Conservation (phyloP, 2,888 invertebrate genomes). For the Psylliodes chrysocephalus region DNA sequence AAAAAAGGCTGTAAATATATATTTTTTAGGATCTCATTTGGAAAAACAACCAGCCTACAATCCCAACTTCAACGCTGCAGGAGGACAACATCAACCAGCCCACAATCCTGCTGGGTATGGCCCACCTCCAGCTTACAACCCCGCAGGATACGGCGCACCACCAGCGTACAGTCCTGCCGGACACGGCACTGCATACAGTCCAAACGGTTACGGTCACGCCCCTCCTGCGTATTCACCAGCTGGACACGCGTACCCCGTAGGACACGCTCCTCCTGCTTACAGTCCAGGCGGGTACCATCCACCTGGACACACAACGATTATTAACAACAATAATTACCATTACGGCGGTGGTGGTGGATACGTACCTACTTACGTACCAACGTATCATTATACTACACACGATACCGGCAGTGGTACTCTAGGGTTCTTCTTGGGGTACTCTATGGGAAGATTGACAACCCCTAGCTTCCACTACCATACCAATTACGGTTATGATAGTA, state of each 20-base stretch:
- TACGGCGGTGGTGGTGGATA: constrained; percentile 43
- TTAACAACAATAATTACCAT: constrained; percentile 52
- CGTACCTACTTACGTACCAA: constrained; percentile 40
- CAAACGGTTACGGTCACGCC: constrained; percentile 45
- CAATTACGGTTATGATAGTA: constrained; percentile 47
- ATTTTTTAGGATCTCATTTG: constrained; percentile 25
- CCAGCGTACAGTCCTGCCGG: constrained; percentile 42
- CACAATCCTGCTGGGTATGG: constrained; percentile 41
- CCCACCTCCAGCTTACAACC: constrained; percentile 44
- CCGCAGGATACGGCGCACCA: constrained; percentile 48
- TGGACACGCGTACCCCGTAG: constrained; percentile 26
- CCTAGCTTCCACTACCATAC: constrained; percentile 52
- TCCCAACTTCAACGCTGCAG: too few relatives aligned
- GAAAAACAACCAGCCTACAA: constrained; percentile 45
- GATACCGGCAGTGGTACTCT: constrained; percentile 53
- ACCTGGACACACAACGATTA: constrained; percentile 47
- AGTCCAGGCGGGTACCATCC: constrained; percentile 31
- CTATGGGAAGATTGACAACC: constrained; percentile 53
- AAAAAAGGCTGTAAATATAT: too few relatives aligned
- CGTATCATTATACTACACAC: constrained; percentile 49
- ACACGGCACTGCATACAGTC: constrained; percentile 35
- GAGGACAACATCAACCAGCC: too few relatives aligned
- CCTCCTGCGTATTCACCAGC: constrained; percentile 47
- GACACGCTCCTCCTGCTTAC: constrained; percentile 34
- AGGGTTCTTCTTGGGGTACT: constrained; percentile 57